Base-by-base conservation (phyloP, 2,888 invertebrate species). In the Pheosia gnoma region DNA sequence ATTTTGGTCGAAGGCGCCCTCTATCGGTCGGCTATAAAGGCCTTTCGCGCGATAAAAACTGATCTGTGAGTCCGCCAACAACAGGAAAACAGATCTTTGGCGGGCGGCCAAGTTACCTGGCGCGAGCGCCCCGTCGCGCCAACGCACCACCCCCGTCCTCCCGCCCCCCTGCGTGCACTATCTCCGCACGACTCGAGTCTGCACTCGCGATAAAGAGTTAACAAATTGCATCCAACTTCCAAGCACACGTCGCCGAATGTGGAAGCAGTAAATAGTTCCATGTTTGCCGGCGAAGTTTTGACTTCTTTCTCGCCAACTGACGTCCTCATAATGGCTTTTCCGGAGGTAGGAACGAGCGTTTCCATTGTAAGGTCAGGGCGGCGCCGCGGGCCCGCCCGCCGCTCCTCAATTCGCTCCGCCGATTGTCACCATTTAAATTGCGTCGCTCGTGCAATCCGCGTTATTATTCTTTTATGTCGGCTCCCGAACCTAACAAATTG, bases 41-140 rank as follows among this genome's bases (percentile, higher is more conserved):
- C 92, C 90, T 92, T 89, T 89, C 88, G 89, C 90, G 89, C 89
- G 93, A 94, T 94, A 94, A 93, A 93, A 93, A 93, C 92, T 91
- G 93, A 94, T 94, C 93, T 91, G 93, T 88, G 90, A 91, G 92
- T 87, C 88, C 84, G 84, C 85, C 89, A 87, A 89, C 89, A 90
- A 88, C 89, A 88, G 88, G 91, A 92, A 94, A 94, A 94, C 93
- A 94, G 88, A 87, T 91, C 88, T 84, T 90, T 94, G 94, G 94
- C 89, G 72, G 68, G 65, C 72, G 75, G 90, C 94, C 94, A 94
- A 90, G 82, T 84, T 89, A 94, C 94, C 94, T 94, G 90, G 68
- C 58, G 65, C 64, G 67, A 70, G 70, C 65, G 71, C 70, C 25
- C 25, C 77, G 79, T 70, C 77, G 76, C 78, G 74, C 70, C 71